phyloP scores from a whole-genome alignment of 2,797 vertebrate species.

The Trichosurus vulpecula region DNA sequence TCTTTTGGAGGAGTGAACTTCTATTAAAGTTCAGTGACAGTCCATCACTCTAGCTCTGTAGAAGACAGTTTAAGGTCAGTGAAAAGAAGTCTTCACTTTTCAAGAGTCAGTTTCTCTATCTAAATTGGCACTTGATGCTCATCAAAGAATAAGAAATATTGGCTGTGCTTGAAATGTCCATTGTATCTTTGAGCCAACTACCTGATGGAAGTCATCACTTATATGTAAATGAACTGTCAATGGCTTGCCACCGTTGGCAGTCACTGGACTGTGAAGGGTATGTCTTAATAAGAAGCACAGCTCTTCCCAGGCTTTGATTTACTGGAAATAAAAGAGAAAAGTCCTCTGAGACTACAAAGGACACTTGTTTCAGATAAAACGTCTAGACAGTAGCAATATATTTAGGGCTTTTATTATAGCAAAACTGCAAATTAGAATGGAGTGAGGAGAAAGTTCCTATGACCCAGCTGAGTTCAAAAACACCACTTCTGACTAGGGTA shows the following conservation, averaged over 20 bases:
- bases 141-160: conserved; percentile 89
- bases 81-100: conserved; percentile 80
- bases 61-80: conserved; percentile 82
- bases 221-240: conserved; percentile 95
- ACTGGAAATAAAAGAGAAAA: conserved; percentile 96
- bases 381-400: conserved; percentile 92
- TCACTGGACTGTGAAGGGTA: conserved; percentile 95
- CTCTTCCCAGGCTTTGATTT: conserved; percentile 94
- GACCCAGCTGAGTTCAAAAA: conserved; percentile 86
- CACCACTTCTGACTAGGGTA: conserved; percentile 77
- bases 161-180: conserved; percentile 89
- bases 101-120: conserved; percentile 80
- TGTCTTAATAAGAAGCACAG: conserved; percentile 92
- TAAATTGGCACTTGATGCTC: conserved; percentile 86
- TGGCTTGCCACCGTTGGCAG: conserved; percentile 88
- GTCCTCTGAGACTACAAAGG: conserved; percentile 92
- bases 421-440: conserved; percentile 90
- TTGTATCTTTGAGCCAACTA: conserved; percentile 90
- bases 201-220: conserved; percentile 98
- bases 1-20: conserved; percentile 51
- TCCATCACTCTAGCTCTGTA: conserved; percentile 60
- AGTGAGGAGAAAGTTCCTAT: conserved; percentile 86
- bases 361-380: conserved; percentile 92
- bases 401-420: conserved; percentile 89
- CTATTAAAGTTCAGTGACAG: conserved; percentile 53